These are phyloP conservation scores for Boleophthalmus pectinirostris DNA, from an alignment of 2,113 vertebrate genomes.

Conservation along the genomic window DNA sequence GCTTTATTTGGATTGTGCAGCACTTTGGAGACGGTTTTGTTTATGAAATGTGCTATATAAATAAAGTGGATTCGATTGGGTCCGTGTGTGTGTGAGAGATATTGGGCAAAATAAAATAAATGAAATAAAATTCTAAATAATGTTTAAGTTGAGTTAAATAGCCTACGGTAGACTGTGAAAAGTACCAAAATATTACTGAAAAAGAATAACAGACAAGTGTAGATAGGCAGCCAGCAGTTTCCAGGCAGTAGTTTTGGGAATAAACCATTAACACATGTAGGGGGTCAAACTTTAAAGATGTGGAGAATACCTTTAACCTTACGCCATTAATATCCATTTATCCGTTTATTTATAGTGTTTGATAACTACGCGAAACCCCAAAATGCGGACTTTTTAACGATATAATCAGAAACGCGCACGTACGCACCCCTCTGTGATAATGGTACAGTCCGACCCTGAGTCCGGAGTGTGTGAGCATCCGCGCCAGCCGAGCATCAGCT, in stretches of 20 bases:
- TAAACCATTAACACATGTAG: neutral
- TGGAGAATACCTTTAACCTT: neutral
- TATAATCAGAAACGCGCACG: neutral
- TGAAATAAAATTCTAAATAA: neutral
- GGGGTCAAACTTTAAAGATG: neutral
- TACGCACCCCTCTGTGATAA: neutral
- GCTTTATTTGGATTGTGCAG: no score
- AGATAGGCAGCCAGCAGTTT: neutral
- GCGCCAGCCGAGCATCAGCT: constrained; percentile 69
- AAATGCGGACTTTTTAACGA: neutral
- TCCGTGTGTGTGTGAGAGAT: no score
- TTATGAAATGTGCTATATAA: no score
- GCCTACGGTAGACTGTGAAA: neutral
- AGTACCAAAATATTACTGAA: neutral
- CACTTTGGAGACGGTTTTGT: no score
- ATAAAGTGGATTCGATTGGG: no score
- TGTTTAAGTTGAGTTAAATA: neutral
- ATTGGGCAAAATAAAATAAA: neutral
- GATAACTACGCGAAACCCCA: neutral
- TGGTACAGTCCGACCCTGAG: constrained; percentile 69
- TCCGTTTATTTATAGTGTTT: neutral
- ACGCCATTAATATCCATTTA: neutral
- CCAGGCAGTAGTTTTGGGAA: neutral
- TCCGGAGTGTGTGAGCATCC: constrained; percentile 34
- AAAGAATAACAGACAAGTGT: neutral